Evolutionary conservation across 2,888 invertebrate genomes (phyloP), one percentile per base, ranked within the genome.

Genomic region (Drosophila meridiana): DNA sequence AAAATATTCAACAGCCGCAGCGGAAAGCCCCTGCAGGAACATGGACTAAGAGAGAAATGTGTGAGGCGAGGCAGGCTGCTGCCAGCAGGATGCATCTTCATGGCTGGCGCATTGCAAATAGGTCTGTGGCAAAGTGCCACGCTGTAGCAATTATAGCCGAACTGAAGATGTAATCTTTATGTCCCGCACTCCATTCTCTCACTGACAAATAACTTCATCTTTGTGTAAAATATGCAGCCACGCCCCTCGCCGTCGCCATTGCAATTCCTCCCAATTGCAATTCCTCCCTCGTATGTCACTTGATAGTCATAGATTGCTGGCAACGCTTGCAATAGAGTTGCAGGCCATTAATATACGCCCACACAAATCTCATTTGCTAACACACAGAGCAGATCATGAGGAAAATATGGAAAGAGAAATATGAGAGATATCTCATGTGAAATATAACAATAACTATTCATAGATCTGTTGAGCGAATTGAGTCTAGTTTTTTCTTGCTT

Each of bases 111-210:
- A 75, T 75, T 76, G 76, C 72, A 78, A 76, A 78, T 79, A 69
- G 65, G 73, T 79, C 74, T 63, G 74, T 52, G 68, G 48, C 69
- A 76, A 77, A 69, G 76, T 78, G 83, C 80, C 88, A 86, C 74
- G 80, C 82, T 74, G 69, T 78, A 82, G 85, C 83, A 85, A 85
- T 88, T 85, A 85, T 74, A 82, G 82, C 76, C 63, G 64, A 82
- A 80, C 80, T 87, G 78, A 80, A 84, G 88, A 83, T 83, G 83
- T 85, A 66, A 87, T 87, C 83, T 73, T 72, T 72, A 74, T 76
- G 78, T 72, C 50, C 56, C 28, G 47, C 34, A 36, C 14, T 62
- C 64, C 66, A 58, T 60, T 70, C 47, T 30, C 53, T 30, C 79
- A 87, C 68, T 80, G 85, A 83, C 81, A 83, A 84, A 83, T 77